Evolutionary conservation across 2,888 invertebrate genomes (phyloP).

Genomic region (Rotaria magnacalcarata): DNA sequence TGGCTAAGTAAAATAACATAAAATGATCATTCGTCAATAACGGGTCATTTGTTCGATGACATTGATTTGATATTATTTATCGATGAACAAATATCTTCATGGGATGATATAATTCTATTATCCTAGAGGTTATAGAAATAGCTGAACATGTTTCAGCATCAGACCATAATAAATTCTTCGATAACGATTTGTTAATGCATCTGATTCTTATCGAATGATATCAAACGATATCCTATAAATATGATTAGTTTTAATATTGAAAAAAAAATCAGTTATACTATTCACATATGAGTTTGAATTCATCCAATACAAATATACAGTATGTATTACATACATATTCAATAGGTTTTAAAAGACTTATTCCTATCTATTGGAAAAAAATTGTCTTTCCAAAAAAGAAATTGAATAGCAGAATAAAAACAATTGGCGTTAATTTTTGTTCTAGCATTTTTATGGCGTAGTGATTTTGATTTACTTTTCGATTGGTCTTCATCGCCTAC

Average conservation of each 20-base stretch:
- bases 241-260: too few species aligned
- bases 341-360: too few species aligned
- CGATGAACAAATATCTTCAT: neutral
- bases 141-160: neutral
- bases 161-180: neutral
- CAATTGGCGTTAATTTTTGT: too few species aligned
- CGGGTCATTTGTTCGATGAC: neutral
- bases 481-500: neutral
- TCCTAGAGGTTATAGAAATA: neutral
- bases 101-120: neutral
- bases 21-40: neutral
- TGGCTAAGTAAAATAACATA: neutral
- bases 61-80: neutral
- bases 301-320: too few species aligned
- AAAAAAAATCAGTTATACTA: too few species aligned
- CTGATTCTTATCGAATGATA: neutral
- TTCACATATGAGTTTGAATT: too few species aligned
- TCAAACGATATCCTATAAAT: neutral
- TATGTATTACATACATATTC: too few species aligned
- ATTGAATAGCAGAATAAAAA: too few species aligned
- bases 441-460: neutral
- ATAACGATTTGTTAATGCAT: neutral
- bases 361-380: too few species aligned
- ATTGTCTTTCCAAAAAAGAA: too few species aligned
- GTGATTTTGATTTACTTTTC: slow-evolving; percentile 4